These are phyloP conservation scores for Camponotus vicinus DNA, from an alignment of 1,140 invertebrate genomes.

Conservation along the genomic window DNA sequence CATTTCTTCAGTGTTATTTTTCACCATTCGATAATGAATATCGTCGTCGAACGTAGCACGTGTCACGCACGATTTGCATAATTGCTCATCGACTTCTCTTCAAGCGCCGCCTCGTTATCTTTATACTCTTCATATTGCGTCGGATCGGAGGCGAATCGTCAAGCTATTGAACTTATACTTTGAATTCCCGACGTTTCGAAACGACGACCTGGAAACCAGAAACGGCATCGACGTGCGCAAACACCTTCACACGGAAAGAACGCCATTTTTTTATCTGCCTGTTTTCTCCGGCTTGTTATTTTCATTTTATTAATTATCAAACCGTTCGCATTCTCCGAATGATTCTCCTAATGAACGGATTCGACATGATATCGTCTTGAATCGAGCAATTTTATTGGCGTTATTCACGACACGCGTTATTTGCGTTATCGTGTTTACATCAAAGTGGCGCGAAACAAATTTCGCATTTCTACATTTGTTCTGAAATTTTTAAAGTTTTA, in stretches of 20 bases:
- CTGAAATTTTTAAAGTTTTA: background rate
- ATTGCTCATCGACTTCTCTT: conserved; percentile 46
- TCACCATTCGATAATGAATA: conserved; percentile 40
- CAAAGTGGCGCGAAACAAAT: background rate
- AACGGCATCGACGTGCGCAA: background rate
- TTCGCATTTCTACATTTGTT: conserved; percentile 13
- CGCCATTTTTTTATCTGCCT: background rate
- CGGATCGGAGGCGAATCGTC: conserved; percentile 5
- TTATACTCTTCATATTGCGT: conserved; percentile 44
- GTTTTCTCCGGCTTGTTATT: background rate
- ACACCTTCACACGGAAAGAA: background rate
- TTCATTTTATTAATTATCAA: conserved; percentile 45
- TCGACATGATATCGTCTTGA: background rate
- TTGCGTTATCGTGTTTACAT: conserved; percentile 30
- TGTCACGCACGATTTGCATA: conserved; percentile 63
- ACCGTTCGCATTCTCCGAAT: background rate
- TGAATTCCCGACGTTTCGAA: background rate
- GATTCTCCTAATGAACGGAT: conserved; percentile 32
- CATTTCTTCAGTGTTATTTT: background rate
- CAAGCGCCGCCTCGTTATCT: conserved; percentile 49
- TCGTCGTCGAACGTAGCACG: conserved; percentile 37
- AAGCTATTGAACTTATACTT: background rate
- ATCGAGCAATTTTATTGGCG: conserved; percentile 18
- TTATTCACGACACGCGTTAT: conserved; percentile 14
- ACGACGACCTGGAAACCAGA: conserved; percentile 3